Percentiles rank a stretch among this genome's conserved stretches.
These are phyloP conservation scores for Campylomormyrus tamandua DNA, from an alignment of 2,113 vertebrate genomes.

Conservation along the genomic window DNA sequence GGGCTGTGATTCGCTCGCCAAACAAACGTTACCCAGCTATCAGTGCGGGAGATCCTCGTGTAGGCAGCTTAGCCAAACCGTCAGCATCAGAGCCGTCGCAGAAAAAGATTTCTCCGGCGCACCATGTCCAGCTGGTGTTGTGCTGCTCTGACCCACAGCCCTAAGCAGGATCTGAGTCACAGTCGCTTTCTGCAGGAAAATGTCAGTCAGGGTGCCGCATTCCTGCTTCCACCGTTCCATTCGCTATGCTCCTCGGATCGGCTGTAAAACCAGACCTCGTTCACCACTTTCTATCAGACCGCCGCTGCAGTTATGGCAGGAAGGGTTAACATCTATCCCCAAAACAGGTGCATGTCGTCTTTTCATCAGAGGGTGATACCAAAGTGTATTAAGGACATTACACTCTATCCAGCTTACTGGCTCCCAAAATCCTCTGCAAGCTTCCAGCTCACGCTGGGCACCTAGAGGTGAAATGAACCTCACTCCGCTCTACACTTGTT, in stretches of 20 bases:
- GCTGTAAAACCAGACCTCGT: constrained; percentile 47
- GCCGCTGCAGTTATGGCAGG: background rate
- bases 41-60: background rate
- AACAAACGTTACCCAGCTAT: background rate
- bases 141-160: constrained; percentile 52
- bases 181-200: constrained; percentile 56
- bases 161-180: constrained; percentile 57
- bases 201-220: constrained; percentile 48
- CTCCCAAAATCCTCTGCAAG: background rate
- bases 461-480: background rate
- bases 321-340: background rate
- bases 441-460: background rate
- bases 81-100: background rate
- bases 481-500: background rate
- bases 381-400: background rate
- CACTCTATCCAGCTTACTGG: background rate
- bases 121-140: constrained; percentile 52
- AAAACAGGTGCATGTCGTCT: background rate
- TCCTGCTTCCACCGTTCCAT: constrained; percentile 45
- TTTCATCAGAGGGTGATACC: background rate
- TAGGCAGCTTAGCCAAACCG: background rate
- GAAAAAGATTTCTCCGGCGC: constrained; percentile 27
- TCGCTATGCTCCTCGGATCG: constrained; percentile 47
- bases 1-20: background rate
- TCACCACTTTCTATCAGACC: constrained; percentile 49